These are phyloP conservation scores for Agrotis segetum DNA, from an alignment of 2,888 invertebrate genomes.

Conservation along the genomic window DNA sequence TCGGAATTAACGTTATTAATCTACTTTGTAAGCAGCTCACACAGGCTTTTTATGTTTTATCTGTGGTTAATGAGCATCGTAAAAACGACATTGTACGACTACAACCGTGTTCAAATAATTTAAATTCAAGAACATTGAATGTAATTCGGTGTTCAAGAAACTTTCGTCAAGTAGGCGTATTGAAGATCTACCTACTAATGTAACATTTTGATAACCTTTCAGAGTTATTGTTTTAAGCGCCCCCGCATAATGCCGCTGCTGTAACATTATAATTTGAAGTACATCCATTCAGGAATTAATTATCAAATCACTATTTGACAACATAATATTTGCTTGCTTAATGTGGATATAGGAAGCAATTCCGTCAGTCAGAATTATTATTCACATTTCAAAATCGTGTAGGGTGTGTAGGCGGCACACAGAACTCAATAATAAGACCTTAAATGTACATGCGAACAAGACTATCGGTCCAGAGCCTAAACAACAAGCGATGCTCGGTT, in stretches of 20 bases:
- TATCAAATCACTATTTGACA: conserved; percentile 21
- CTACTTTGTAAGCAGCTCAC: conserved; percentile 55
- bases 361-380: conserved; percentile 51
- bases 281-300: conserved; percentile 34
- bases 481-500: conserved; percentile 77
- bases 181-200: conserved; percentile 28
- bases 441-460: conserved; percentile 82
- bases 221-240: conserved; percentile 40
- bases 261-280: conserved; percentile 26
- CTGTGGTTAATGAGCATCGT: conserved; percentile 53
- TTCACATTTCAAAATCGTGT: conserved; percentile 55
- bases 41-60: conserved; percentile 49
- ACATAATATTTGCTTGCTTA: conserved; percentile 7
- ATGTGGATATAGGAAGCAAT: conserved; percentile 22
- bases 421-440: conserved; percentile 82
- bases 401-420: conserved; percentile 74
- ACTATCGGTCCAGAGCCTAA: conserved; percentile 79
- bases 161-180: conserved; percentile 48
- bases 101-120: conserved; percentile 35
- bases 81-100: conserved; percentile 48
- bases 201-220: conserved; percentile 56
- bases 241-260: conserved; percentile 19
- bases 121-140: conserved; percentile 38
- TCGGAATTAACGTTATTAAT: conserved; percentile 58
- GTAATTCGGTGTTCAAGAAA: conserved; percentile 45